phyloP scores from a whole-genome alignment of 2,888 invertebrate genomes.

The Silvanus unidentatus region DNA sequence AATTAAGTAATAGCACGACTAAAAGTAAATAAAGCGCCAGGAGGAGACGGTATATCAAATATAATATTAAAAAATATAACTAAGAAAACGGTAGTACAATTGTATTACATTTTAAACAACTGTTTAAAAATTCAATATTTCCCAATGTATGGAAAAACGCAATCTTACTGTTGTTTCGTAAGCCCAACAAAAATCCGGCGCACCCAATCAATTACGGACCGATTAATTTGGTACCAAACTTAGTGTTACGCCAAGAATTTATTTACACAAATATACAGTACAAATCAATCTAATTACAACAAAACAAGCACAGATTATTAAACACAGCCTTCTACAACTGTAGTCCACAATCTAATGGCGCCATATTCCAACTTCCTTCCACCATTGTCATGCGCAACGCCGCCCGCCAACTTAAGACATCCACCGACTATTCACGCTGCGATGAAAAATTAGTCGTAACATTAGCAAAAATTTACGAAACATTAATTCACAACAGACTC shows the following conservation, averaged over 20 bases:
- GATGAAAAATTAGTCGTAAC: too few species aligned
- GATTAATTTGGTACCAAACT: neutral
- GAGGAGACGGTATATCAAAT: conserved; percentile 11
- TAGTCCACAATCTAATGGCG: too few species aligned
- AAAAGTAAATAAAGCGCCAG: conserved; percentile 17
- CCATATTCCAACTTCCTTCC: too few species aligned
- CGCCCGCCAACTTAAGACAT: too few species aligned
- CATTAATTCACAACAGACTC: conserved; percentile 12
- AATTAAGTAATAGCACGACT: conserved; percentile 7
- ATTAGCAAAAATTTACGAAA: conserved; percentile 15
- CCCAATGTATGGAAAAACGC: conserved; percentile 6
- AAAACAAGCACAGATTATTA: too few species aligned
- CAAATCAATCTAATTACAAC: too few species aligned
- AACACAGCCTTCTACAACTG: too few species aligned
- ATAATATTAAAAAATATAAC: conserved; percentile 6
- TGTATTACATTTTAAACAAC: conserved; percentile 13
- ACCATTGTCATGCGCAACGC: too few species aligned
- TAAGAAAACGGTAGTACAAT: conserved; percentile 10
- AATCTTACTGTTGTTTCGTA: conserved; percentile 6
- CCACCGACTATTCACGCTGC: too few species aligned
- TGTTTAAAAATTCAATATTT: conserved; percentile 11
- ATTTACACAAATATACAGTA: too few species aligned
- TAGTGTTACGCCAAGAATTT: too few species aligned
- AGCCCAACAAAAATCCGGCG: conserved; percentile 3
- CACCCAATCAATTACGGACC: neutral